Evolutionary conservation across 2,113 vertebrate genomes (phyloP).

Genomic region (Tylochromis polylepis): DNA sequence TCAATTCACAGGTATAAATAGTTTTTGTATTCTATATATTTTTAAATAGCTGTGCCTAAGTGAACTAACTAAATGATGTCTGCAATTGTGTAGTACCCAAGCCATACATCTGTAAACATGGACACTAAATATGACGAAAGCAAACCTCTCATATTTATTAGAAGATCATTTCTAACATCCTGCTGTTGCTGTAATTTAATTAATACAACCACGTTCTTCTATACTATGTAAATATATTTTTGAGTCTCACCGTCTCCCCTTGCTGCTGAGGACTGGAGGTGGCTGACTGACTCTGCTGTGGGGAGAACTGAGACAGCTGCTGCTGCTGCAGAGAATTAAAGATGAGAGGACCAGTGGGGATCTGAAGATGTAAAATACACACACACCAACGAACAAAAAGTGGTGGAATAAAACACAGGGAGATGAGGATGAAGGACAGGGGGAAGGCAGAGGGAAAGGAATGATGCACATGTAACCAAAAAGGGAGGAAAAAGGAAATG

Average conservation of each 20-base stretch:
- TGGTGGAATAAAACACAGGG: background rate
- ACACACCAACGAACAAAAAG: constrained; percentile 9
- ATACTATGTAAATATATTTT: background rate
- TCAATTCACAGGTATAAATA: background rate
- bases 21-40: background rate
- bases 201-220: background rate
- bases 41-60: background rate
- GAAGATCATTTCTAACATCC: background rate
- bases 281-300: constrained; percentile 77
- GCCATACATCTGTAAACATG: background rate
- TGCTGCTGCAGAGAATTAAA: constrained; percentile 87
- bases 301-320: constrained; percentile 81
- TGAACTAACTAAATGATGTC: background rate
- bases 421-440: background rate
- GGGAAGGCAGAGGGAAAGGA: background rate
- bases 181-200: background rate
- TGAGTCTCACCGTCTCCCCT: constrained; percentile 77
- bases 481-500: background rate
- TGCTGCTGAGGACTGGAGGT: constrained; percentile 80
- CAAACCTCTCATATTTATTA: background rate
- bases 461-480: constrained; percentile 6
- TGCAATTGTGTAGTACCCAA: background rate
- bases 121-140: background rate
- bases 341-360: constrained; percentile 82
- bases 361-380: constrained; percentile 60